A percentile compares a stretch with the other conserved stretches of the same genome.
phyloP scores from a whole-genome alignment of 53 echinoderm and acorn worm species.

The Holothuria leucospilota region DNA sequence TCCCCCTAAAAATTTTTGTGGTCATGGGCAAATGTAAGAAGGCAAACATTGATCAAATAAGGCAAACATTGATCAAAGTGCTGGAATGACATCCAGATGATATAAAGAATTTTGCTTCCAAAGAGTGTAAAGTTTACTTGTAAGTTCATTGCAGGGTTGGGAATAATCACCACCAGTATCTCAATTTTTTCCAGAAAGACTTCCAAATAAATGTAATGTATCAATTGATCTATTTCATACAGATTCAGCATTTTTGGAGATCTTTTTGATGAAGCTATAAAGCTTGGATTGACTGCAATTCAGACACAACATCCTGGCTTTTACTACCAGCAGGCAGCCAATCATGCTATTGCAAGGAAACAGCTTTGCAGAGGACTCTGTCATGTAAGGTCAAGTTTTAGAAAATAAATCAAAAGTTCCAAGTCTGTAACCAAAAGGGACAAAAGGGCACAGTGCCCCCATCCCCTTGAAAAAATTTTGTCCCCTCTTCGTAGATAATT shows the following conservation, averaged over 20 bases:
- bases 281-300: conserved; percentile 90
- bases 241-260: conserved; percentile 99
- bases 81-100: no score
- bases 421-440: no score
- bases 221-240: not conserved
- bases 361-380: conserved; percentile 98
- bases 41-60: no score
- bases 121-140: no score
- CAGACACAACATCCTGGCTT: conserved; percentile 99
- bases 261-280: conserved; percentile 98
- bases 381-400: conserved; percentile 70
- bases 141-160: not conserved
- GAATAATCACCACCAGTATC: not conserved
- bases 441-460: no score
- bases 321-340: conserved; percentile 97
- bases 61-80: no score
- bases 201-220: not conserved
- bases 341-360: conserved; percentile 96
- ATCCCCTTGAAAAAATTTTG: no score
- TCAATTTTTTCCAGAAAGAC: not conserved
- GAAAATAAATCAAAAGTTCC: no score
- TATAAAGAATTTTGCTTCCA: no score
- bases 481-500: no score
- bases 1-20: no score
- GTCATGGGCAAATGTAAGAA: no score